Percentiles rank a stretch among this genome's conserved stretches.
These are phyloP conservation scores for Gallinago stenura DNA, from an alignment of 2,797 vertebrate genomes.

Conservation along the genomic window DNA sequence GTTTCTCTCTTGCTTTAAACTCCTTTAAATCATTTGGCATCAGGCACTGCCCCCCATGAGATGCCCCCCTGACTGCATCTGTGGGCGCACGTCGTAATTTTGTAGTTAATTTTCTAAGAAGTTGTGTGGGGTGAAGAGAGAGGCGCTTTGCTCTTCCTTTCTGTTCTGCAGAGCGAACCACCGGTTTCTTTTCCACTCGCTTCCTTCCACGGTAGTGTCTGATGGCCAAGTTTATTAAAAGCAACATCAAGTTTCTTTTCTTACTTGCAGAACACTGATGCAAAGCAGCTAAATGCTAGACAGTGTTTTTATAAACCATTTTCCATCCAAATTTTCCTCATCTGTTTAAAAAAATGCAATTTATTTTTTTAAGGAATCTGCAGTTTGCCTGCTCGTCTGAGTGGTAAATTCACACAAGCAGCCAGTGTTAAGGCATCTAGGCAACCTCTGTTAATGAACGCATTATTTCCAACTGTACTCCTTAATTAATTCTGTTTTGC, in stretches of 20 bases:
- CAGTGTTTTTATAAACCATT: not conserved
- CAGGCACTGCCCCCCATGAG: not conserved
- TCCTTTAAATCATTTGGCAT: not conserved
- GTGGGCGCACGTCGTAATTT: not conserved
- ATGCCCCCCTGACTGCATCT: not conserved
- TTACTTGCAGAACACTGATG: not conserved
- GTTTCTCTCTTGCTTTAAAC: not conserved
- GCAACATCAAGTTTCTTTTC: not conserved
- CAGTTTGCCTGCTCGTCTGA: not conserved
- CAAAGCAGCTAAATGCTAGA: not conserved
- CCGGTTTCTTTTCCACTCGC: not conserved
- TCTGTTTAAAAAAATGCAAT: not conserved
- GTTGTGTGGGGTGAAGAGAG: not conserved
- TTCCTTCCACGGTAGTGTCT: not conserved
- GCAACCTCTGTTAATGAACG: not conserved
- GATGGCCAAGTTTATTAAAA: conserved; percentile 34
- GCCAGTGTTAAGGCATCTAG: not conserved
- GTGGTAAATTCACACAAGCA: not conserved
- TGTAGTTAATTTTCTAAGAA: not conserved
- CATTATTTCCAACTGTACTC: not conserved
- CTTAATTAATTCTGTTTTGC: not conserved
- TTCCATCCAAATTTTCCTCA: not conserved
- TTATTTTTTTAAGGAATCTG: not conserved
- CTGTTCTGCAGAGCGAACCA: not conserved
- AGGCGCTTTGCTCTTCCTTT: not conserved